These are phyloP conservation scores for Phenganax subtilis DNA, from an alignment of 92 coral and sea anemone species.

Conservation along the genomic window DNA sequence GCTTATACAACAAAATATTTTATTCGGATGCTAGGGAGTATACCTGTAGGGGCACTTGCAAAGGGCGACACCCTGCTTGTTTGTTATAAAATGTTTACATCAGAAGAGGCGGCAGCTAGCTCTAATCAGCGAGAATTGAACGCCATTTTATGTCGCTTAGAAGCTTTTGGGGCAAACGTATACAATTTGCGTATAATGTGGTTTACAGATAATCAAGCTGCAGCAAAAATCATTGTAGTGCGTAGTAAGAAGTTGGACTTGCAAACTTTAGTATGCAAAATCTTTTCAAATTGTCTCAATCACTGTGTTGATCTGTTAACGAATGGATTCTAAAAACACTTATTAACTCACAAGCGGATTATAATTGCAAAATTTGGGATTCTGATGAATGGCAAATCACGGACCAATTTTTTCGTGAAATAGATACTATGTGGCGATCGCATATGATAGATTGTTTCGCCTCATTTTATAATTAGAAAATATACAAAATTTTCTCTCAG, in stretches of 20 bases:
- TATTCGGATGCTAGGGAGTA: slow-evolving; percentile 41
- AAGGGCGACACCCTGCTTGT: background rate
- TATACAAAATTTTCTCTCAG: background rate
- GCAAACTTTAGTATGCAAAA: too few species aligned
- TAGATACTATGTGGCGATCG: slow-evolving; percentile 32
- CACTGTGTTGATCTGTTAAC: background rate
- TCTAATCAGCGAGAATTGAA: background rate
- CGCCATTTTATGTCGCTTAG: too few species aligned
- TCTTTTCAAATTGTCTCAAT: background rate
- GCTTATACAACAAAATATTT: slow-evolving; percentile 10
- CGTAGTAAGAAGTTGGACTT: background rate
- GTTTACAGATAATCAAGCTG: slow-evolving; percentile 25
- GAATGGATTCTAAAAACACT: slow-evolving; percentile 26
- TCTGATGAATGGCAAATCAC: too few species aligned
- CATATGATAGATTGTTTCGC: slow-evolving; percentile 36
- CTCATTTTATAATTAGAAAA: background rate
- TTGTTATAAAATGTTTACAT: slow-evolving; percentile 5
- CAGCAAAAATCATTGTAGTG: too few species aligned
- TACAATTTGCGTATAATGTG: slow-evolving; percentile 18
- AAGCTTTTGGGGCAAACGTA: background rate
- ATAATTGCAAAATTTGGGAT: background rate
- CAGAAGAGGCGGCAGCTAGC: background rate
- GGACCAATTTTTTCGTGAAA: background rate
- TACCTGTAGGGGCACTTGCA: slow-evolving; percentile 41
- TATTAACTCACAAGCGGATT: slow-evolving; percentile 32